These are phyloP conservation scores for Sceloporus undulatus DNA, from an alignment of 2,113 vertebrate species.

Conservation along the genomic window DNA sequence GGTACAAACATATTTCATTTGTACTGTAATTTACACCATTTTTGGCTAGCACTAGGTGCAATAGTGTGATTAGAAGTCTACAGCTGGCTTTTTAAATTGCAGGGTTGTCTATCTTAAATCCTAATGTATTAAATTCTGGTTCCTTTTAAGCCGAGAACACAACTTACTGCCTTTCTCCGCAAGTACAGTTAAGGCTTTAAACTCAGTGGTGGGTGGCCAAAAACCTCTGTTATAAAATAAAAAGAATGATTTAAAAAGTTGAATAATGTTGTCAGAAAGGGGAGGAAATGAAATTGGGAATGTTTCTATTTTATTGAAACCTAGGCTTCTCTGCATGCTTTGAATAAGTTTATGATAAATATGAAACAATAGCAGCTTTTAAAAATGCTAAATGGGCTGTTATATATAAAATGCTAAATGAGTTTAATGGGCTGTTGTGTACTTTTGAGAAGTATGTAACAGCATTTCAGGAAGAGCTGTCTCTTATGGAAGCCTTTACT, in stretches of 20 bases:
- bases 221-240: neutral
- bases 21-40: neutral
- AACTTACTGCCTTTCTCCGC: neutral
- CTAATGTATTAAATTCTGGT: neutral
- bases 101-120: neutral
- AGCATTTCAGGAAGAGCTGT: neutral
- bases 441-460: constrained; percentile 3
- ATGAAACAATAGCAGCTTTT: neutral
- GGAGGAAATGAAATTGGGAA: neutral
- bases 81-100: neutral
- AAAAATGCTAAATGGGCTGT: neutral
- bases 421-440: neutral
- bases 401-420: neutral
- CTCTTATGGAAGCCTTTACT: neutral
- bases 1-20: neutral
- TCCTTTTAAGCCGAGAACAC: neutral
- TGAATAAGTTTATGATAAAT: neutral
- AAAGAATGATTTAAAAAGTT: neutral
- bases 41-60: neutral
- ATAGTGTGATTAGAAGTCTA: neutral
- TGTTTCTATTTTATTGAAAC: neutral
- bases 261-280: neutral
- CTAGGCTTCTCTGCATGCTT: neutral
- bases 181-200: neutral
- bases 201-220: neutral